These are phyloP conservation scores for human (Homo sapiens) DNA, from an alignment of 2,113 vertebrate genomes.

Conservation along the genomic window GRCh38 chr13:64098001-64098500, in stretches of 20 bases:
- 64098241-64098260: slow-evolving; percentile 8
- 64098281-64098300: slow-evolving; percentile 20
- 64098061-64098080: neutral
- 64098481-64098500: neutral
- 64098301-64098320: neutral
- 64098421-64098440: neutral
- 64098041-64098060: neutral
- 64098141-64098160: slow-evolving; percentile 16
- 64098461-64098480: neutral
- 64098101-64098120: slow-evolving; percentile 55
- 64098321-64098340: neutral
- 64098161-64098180: neutral
- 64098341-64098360: neutral
- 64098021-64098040: slow-evolving; percentile 11
- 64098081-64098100: neutral
- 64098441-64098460: neutral
- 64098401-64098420: neutral
- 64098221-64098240: slow-evolving; percentile 62
- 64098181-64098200: slow-evolving; percentile 55
- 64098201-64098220: slow-evolving; percentile 26
- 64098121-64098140: slow-evolving; percentile 38
- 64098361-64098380: neutral
- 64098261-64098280: neutral
- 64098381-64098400: neutral
- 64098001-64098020: neutral